Evolutionary conservation across 2,888 invertebrate genomes (phyloP), one percentile per base, ranked within the genome.

Genomic region (Dermolepida albohirtum): DNA sequence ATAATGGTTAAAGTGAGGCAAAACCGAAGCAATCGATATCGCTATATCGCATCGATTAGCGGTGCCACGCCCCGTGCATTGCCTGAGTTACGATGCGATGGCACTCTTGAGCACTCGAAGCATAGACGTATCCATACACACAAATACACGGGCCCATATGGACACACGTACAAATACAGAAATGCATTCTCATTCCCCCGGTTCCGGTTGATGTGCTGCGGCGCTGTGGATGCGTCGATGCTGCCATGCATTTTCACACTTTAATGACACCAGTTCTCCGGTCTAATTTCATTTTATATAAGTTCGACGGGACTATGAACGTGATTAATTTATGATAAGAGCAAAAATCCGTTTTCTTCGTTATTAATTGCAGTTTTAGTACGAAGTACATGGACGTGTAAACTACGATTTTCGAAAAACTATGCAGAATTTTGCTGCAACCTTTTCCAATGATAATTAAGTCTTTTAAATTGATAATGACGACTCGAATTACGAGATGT

Each of bases 11-110:
- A 69, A 67, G 62, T 68, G 69, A 72, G 68, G 70, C 68, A 74
- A 74, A 74, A 69, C 67, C 73, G 73, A 73, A 74, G 77, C 77
- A 81, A 82, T 82, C 82, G 80, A 82, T 82, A 82, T 79, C 80
- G 80, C 80, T 81, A 82, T 82, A 81, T 82, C 79, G 80, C 81
- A 82, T 83, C 82, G 82, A 83, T 83, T 83, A 82, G 81, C 73
- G 78, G 59, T 76, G 77, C 82, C 82, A 82, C 82, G 82, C 82
- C 82, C 79, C 81, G 77, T 78, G 80, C 78, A 82, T 82, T 80
- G 80, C 79, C 77, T 80, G 80, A 81, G 79, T 81, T 81, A 81
- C 81, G 80, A 81, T 78, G 80, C 80, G 81, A 78, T 73, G 77
- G 78, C 78, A 77, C 73, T 77, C 75, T 67, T 55, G 64, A 29